phyloP scores from a whole-genome alignment of 2,888 invertebrate genomes.

The Tortricodes alternella region DNA sequence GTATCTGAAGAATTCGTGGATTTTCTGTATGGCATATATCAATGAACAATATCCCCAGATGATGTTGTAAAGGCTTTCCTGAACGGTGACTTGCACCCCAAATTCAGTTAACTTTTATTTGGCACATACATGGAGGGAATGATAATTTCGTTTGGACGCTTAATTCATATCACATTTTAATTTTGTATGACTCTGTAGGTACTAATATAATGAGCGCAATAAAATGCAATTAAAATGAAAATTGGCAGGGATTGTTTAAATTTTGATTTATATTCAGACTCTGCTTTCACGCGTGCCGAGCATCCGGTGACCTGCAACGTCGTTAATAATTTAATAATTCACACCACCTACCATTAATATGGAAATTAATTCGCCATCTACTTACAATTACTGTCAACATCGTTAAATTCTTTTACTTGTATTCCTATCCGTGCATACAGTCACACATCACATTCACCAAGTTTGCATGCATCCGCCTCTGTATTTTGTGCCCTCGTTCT shows the following conservation, averaged over 20 bases:
- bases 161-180: conserved; percentile 1
- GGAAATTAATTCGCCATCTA: not conserved
- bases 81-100: too few species aligned
- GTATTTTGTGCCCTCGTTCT: too few species aligned
- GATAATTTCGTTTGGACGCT: not conserved
- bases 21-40: too few species aligned
- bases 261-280: conserved; percentile 48
- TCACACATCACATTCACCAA: too few species aligned
- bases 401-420: too few species aligned
- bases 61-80: too few species aligned
- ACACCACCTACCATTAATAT: conserved; percentile 5
- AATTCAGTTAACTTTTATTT: not conserved
- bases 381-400: not conserved
- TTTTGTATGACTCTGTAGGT: conserved; percentile 13
- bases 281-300: conserved; percentile 29
- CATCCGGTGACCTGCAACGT: conserved; percentile 24
- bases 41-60: too few species aligned
- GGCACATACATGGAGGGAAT: not conserved
- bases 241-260: conserved; percentile 49
- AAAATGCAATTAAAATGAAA: conserved; percentile 54
- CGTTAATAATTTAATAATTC: conserved; percentile 36
- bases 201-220: conserved; percentile 38
- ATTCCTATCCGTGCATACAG: too few species aligned
- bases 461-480: too few species aligned
- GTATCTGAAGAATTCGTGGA: not conserved